Evolutionary conservation across 37 sponge, comb jelly and placozoan species (phyloP), one percentile per base, ranked within the genome.

Genomic region (Chondrosia reniformis): DNA sequence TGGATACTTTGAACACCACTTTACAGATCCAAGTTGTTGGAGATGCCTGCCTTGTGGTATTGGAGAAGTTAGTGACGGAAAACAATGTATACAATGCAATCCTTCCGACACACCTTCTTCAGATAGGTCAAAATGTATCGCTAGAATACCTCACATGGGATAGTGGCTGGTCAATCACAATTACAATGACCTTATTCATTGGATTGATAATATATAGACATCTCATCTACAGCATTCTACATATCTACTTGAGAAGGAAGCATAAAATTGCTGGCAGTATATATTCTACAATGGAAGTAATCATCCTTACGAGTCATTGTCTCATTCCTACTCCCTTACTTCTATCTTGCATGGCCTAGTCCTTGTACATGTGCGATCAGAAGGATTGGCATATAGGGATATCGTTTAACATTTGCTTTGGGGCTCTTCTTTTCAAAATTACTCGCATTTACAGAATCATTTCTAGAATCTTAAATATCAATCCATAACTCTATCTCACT

Each of bases 361-460:
- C 36, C 46, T 32, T 33, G 21, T 12, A 24, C 61, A 4, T 81
- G 82, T 56, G 75, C 55, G 1, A 3, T 72, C 13, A 46, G 55
- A 44, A 30, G 82, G 2, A 15, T 46, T 56, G 55, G 57, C 8
- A n/a, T n/a, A 49, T 65, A 24, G 77, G 77, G 9, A 3, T 81
- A 6, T 76, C 40, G 4, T 28, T 81, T 13, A 78, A 76, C 41
- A 45, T 78, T 17, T 52, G 63, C 75, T 81, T 76, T 39, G 82
- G 82, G 39, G 73, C 82, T n/a, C 46, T 81, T 19, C 58, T 81
- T 3, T 42, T 81, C 34, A 81, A 81, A 45, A 80, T 45, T 13
- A 81, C 17, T 44, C 82, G 82, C 52, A 81, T 81, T 46, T 44
- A 52, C n/a, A 49, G 82, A 10, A 31, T 81, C 37, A 33, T 81